These are phyloP conservation scores for Agonum fuliginosum DNA, from an alignment of 2,888 invertebrate species.

Conservation along the genomic window DNA sequence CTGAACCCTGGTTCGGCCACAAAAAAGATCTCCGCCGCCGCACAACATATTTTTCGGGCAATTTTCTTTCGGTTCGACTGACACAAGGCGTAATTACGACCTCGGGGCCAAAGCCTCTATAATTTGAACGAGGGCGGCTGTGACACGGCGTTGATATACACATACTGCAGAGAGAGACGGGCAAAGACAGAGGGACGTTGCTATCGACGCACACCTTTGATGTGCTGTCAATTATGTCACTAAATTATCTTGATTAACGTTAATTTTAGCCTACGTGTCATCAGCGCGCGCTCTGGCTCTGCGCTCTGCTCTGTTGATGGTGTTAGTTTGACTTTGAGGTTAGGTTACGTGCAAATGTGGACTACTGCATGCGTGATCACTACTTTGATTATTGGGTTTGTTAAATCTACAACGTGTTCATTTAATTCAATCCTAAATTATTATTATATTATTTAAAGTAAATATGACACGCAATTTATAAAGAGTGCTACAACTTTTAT, in stretches of 20 bases:
- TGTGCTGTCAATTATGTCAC: slow-evolving; percentile 60
- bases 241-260: slow-evolving; percentile 59
- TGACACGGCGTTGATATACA: slow-evolving; percentile 61
- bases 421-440: not conserved
- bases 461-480: not conserved
- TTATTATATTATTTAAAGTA: not conserved
- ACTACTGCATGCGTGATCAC: slow-evolving; percentile 28
- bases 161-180: not conserved
- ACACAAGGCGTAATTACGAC: slow-evolving; percentile 71
- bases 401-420: slow-evolving; percentile 25
- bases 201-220: slow-evolving; percentile 52
- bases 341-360: slow-evolving; percentile 35
- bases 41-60: slow-evolving; percentile 70
- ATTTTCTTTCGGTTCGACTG: slow-evolving; percentile 68
- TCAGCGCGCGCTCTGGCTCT: slow-evolving; percentile 9
- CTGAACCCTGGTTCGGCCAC: no score
- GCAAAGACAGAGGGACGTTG: slow-evolving; percentile 31
- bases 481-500: not conserved
- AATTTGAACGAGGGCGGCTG: slow-evolving; percentile 71
- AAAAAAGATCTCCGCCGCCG: slow-evolving; percentile 57
- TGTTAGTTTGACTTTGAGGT: slow-evolving; percentile 36
- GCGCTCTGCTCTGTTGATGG: not conserved
- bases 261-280: slow-evolving; percentile 58
- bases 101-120: slow-evolving; percentile 69
- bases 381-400: slow-evolving; percentile 7